Conservation (phyloP, 2,113 vertebrate genomes). For the Oreochromis niloticus region DNA sequence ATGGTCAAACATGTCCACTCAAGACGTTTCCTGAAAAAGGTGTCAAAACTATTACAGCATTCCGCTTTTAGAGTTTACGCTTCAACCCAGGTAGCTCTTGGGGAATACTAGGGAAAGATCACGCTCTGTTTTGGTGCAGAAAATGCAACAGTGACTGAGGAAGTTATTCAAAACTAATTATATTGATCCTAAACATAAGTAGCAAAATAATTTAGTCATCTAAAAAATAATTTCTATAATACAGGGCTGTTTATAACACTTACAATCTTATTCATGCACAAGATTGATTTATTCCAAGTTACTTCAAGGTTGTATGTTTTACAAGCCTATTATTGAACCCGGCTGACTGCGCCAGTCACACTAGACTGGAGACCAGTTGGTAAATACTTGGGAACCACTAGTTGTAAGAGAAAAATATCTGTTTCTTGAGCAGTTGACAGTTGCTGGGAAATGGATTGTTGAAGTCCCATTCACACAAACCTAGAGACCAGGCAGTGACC, state of each 20-base stretch:
- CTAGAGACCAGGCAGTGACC: not conserved
- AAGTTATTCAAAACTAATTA: not conserved
- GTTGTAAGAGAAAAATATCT: not conserved
- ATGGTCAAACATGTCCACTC: not conserved
- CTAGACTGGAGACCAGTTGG: not conserved
- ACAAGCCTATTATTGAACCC: not conserved
- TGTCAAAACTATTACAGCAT: not conserved
- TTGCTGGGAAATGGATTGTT: not conserved
- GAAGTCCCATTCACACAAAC: not conserved
- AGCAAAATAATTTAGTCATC: not conserved
- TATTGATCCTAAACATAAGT: not conserved
- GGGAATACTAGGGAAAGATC: not conserved
- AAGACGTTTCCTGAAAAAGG: not conserved
- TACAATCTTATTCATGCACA: not conserved
- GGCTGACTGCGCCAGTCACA: not conserved
- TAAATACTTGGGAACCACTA: not conserved
- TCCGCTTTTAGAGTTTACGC: not conserved
- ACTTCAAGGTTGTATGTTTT: not conserved
- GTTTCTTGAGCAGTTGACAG: rapidly evolving
- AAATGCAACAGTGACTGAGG: not conserved
- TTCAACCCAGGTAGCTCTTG: not conserved
- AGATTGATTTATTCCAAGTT: not conserved
- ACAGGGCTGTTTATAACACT: not conserved
- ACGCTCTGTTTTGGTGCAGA: not conserved
- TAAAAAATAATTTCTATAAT: not conserved